These are phyloP conservation scores for Bujurquina vittata DNA, from an alignment of 2,113 vertebrate genomes.

Conservation along the genomic window DNA sequence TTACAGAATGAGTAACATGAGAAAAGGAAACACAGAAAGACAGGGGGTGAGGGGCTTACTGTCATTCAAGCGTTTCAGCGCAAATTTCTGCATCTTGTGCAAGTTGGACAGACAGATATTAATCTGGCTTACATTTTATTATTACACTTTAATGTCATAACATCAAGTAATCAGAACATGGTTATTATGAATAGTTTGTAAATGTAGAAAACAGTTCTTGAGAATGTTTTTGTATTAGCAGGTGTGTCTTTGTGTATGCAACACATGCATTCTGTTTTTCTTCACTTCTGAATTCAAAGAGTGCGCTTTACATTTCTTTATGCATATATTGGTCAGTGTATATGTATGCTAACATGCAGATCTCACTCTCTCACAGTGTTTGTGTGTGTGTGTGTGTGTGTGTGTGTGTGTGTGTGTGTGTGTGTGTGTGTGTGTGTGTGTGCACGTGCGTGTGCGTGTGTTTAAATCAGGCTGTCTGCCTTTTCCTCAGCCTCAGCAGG, in stretches of 20 bases:
- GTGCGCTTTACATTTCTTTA: neutral
- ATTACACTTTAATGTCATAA: neutral
- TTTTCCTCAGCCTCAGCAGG: conserved; percentile 52
- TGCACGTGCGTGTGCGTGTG: neutral
- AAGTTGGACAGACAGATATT: neutral
- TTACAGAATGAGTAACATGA: neutral
- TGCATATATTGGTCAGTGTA: neutral
- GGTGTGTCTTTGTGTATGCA: neutral
- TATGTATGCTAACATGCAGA: neutral
- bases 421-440: too few species aligned
- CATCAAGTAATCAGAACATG: neutral
- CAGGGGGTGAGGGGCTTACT: neutral
- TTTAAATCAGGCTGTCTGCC: neutral
- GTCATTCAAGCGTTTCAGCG: conserved; percentile 14
- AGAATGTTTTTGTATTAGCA: neutral
- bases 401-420: neutral
- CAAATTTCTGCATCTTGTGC: neutral
- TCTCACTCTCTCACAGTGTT: neutral
- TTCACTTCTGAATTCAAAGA: neutral
- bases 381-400: neutral
- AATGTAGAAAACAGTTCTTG: neutral
- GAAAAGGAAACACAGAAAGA: neutral
- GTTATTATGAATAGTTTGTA: neutral
- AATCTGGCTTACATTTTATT: neutral
- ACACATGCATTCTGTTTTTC: neutral